phyloP scores from a whole-genome alignment of 2,113 vertebrate species.

The Percopsis transmontana region DNA sequence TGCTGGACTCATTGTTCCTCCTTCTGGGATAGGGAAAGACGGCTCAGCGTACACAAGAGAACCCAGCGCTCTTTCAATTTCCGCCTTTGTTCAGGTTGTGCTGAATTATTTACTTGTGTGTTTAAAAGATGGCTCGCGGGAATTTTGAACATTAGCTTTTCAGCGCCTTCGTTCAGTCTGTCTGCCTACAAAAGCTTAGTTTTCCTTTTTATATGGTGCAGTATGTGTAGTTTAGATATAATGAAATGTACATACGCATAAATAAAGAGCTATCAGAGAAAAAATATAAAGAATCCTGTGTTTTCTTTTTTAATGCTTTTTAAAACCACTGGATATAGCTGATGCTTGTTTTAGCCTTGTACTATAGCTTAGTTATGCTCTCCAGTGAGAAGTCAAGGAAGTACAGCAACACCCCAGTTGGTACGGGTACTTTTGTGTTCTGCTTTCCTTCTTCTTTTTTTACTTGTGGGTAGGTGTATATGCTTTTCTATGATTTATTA shows the following conservation, averaged over 20 bases:
- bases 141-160: slow-evolving; percentile 46
- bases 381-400: slow-evolving; percentile 36
- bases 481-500: slow-evolving; percentile 63
- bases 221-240: too few species aligned
- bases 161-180: slow-evolving; percentile 24
- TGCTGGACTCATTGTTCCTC: slow-evolving; percentile 43
- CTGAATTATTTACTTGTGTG: slow-evolving; percentile 72
- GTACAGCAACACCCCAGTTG: slow-evolving; percentile 30
- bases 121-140: slow-evolving; percentile 61
- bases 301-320: slow-evolving; percentile 26
- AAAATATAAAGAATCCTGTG: not conserved
- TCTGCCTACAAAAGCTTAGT: slow-evolving; percentile 31
- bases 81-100: slow-evolving; percentile 61
- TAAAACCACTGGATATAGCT: slow-evolving; percentile 9
- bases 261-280: slow-evolving; percentile 48
- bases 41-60: slow-evolving; percentile 50
- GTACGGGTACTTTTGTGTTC: slow-evolving; percentile 40
- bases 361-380: slow-evolving; percentile 26
- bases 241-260: slow-evolving; percentile 3
- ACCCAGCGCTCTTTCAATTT: slow-evolving; percentile 36
- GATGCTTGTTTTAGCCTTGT: slow-evolving; percentile 47
- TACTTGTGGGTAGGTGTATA: slow-evolving; percentile 14
- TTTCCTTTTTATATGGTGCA: slow-evolving; percentile 15
- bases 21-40: slow-evolving; percentile 56
- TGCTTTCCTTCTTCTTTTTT: slow-evolving; percentile 29